Evolutionary conservation across 1,140 invertebrate genomes (phyloP).

Genomic region (Papilio glaucus): DNA sequence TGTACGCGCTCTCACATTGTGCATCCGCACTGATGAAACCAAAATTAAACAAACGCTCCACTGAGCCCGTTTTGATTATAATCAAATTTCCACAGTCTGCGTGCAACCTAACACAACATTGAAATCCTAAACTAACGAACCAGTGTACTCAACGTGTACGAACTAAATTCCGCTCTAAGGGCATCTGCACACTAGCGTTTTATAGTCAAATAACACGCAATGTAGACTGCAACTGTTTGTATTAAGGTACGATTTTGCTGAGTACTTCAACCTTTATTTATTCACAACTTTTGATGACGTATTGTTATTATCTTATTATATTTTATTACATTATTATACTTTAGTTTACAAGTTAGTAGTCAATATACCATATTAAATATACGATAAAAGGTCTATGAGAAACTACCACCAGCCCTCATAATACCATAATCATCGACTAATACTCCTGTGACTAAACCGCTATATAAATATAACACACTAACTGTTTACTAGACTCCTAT

Average conservation of each 20-base stretch:
- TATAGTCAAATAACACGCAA: slow-evolving; percentile 20
- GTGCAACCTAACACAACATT: slow-evolving; percentile 30
- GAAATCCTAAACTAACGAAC: slow-evolving; percentile 34
- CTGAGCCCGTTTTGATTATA: slow-evolving; percentile 32
- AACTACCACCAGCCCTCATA: too few species aligned
- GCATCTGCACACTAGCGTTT: slow-evolving; percentile 9
- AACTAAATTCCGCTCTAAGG: slow-evolving; percentile 25
- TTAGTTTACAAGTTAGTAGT: too few species aligned
- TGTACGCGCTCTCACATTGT: neutral
- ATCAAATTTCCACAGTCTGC: slow-evolving; percentile 34
- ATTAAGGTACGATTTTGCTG: slow-evolving; percentile 1
- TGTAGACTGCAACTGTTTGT: slow-evolving; percentile 17
- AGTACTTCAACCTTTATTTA: neutral
- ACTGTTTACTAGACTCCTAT: too few species aligned
- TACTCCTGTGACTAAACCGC: too few species aligned
- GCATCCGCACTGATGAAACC: slow-evolving; percentile 7
- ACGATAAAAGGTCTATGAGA: too few species aligned
- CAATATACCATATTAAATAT: too few species aligned
- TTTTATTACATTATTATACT: too few species aligned
- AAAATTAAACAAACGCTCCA: slow-evolving; percentile 31
- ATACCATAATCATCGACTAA: too few species aligned
- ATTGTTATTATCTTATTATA: too few species aligned
- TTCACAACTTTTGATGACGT: too few species aligned
- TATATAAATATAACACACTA: too few species aligned
- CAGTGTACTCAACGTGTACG: slow-evolving; percentile 18